Base-by-base conservation (phyloP, 1,140 invertebrate genomes). In the Chionoecetes opilio region DNA sequence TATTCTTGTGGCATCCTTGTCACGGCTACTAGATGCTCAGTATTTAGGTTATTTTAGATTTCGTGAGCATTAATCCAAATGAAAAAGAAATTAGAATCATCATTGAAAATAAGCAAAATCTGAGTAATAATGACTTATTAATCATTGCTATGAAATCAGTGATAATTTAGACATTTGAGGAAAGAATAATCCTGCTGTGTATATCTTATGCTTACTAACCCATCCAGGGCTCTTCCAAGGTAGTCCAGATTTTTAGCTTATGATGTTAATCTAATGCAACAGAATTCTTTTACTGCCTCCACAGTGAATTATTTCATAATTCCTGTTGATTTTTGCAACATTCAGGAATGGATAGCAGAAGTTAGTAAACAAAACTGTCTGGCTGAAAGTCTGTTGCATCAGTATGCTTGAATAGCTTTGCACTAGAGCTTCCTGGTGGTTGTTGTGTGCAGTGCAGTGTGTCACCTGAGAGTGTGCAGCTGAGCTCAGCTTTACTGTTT, bases 301-400 rank as follows among this genome's bases (percentile, higher is more conserved):
- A 93, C 38, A 88, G 46, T 38, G 14, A 63, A 21, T 84, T 85
- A 85, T 31, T n/a, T 84, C 86, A 85, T 31, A n/a, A 87, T 63
- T 89, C 29, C 31, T 90, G 14, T 63, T 95, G 38, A 63, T 86
- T 86, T 91, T 86, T 93, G 86, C 94, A 95, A 86, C 94, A 95
- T 41, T 95, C 94, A 95, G 94, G 94, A 95, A 82, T 95, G 94
- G 94, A 95, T 95, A 95, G 94, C 94, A 86, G 94, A 95, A 95
- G 94, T 95, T 95, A 95, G 94, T 95, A 91, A 91, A 63, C 6
- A 5, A 86, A 31, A 29, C 8, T 53, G 21, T 88, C 37, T 53
- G 41, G 87, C 34, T 35, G 26, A 35, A 31, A 32, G 93, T 90
- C 9, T 63, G 86, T 85, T 46, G 63, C 37, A 53, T 75, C 8